Evolutionary conservation across 2,113 vertebrate genomes (phyloP), one percentile per base, ranked within the genome.

Genomic region (Calyptommatus sinebrachiatus): DNA sequence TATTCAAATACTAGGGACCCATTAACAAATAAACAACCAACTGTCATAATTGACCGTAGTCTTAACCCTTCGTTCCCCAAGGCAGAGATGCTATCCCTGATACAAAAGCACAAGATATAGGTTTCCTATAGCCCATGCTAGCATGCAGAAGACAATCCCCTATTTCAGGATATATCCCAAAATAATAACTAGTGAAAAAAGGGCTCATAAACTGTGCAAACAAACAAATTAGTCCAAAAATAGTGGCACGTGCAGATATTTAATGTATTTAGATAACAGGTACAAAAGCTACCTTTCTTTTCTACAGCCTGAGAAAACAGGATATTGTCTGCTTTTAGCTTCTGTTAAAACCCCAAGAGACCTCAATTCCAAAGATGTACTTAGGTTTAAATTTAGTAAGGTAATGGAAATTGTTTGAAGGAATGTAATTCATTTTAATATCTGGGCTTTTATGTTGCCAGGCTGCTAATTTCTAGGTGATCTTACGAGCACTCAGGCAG

Each of bases 331-430:
- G 45, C 69, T 86, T 82, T 73, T 41, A 57, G 82, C 79, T 87
- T 22, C 28, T 71, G 80, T 79, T 84, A 75, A 90, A 87, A 80
- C 83, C 84, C 76, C 60, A 65, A 79, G 78, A 87, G 81, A 88
- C 78, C 80, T 88, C 85, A 88, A 79, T 78, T 83, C 82, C 84
- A 81, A 65, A 70, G 62, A 60, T 85, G 80, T 84, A 63, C 41
- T 84, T 45, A n/a, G 5, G 41, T 87, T 89, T 94, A 91, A 84
- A 81, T 88, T 92, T 92, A 92, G 85, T 63, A 68, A 86, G 86
- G 72, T 88, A 89, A 89, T 70, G 79, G 84, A 84, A 89, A 78
- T 81, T 89, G 85, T 45, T 88, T 53, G 82, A 86, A 91, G 81
- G 77, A 82, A 87, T 20, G 82, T 53, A 88, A 82, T 83, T 91